Conservation (phyloP, 2,888 invertebrate species). For the Agrilus mali region DNA sequence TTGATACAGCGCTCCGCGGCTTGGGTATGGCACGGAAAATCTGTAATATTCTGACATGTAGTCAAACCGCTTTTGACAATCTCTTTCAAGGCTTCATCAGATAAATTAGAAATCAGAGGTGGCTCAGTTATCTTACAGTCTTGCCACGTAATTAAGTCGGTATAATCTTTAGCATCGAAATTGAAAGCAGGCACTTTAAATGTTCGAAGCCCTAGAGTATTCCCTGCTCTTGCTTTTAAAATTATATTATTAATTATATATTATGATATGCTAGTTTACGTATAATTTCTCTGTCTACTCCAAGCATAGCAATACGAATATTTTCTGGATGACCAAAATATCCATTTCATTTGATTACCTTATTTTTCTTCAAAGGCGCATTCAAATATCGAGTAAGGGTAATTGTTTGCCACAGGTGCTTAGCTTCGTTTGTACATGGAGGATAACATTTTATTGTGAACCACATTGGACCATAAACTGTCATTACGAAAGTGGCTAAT, state of each 20-base stretch:
- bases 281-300: no score
- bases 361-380: neutral
- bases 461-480: conserved; percentile 12
- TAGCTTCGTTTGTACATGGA: conserved; percentile 2
- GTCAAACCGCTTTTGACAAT: neutral
- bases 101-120: neutral
- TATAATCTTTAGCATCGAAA: neutral
- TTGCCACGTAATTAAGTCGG: neutral
- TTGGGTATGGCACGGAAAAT: neutral
- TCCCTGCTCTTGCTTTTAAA: no score
- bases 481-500: conserved; percentile 7
- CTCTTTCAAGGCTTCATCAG: neutral
- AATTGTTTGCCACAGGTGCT: neutral
- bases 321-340: neutral
- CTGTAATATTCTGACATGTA: no score
- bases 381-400: no score
- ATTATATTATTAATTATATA: no score
- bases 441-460: conserved; percentile 11
- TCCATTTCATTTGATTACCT: neutral
- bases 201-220: no score
- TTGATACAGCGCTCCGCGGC: neutral
- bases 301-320: no score
- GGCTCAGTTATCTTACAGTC: neutral
- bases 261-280: no score
- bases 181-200: neutral